A percentile compares a stretch with the other conserved stretches of the same genome.
Evolutionary conservation across 2,113 vertebrate species (phyloP).

Genomic region (Calidris pugnax): DNA sequence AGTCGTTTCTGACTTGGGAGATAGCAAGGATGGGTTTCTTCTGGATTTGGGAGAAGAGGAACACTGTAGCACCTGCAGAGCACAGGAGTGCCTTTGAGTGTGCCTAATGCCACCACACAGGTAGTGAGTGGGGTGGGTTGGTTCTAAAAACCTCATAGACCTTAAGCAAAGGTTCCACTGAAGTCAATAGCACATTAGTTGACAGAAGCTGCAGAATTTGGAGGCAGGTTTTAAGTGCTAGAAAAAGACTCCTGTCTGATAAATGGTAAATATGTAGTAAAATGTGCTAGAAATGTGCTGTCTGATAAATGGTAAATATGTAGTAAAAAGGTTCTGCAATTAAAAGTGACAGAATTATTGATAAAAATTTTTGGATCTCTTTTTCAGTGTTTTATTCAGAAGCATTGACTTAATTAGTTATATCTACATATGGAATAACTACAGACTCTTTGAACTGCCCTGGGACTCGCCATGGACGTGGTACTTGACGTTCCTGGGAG

Average conservation of each 20-base stretch:
- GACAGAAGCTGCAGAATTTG: not conserved
- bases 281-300: no score
- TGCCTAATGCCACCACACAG: not conserved
- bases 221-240: not conserved
- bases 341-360: not conserved
- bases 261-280: not conserved
- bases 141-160: not conserved
- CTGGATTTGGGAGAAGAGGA: not conserved
- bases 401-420: constrained; percentile 86
- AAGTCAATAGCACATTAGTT: not conserved
- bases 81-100: not conserved
- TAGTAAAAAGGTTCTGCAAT: not conserved
- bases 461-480: constrained; percentile 92
- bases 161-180: not conserved
- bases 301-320: not conserved
- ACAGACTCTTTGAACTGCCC: constrained; percentile 80
- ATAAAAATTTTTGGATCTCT: not conserved
- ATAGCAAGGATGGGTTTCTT: not conserved
- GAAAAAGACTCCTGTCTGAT: not conserved
- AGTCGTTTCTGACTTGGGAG: not conserved
- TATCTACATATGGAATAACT: constrained; percentile 87
- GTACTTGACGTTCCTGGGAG: constrained; percentile 87
- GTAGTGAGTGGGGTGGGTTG: not conserved
- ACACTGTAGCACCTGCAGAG: not conserved
- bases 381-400: constrained; percentile 80